phyloP scores from a whole-genome alignment of 2,113 vertebrate genomes.

The Nothoprocta pentlandii region DNA sequence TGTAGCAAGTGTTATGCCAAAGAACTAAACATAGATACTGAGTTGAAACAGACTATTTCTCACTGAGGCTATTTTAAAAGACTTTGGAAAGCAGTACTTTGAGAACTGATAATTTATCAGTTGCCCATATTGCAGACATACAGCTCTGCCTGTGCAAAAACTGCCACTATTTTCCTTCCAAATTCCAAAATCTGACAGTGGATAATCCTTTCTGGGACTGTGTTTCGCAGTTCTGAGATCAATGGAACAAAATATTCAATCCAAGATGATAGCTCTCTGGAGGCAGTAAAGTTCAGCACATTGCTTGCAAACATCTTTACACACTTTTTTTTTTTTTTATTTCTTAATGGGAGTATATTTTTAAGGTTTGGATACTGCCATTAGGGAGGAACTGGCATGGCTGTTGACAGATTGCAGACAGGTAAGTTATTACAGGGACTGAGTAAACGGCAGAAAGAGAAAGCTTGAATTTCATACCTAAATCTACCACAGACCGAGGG shows the following conservation, averaged over 20 bases:
- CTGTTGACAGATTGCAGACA: neutral
- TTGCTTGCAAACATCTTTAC: neutral
- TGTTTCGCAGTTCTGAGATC: neutral
- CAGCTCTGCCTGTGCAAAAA: neutral
- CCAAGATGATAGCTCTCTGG: neutral
- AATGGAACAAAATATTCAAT: neutral
- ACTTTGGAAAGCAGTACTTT: constrained; percentile 21
- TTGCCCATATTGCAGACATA: neutral
- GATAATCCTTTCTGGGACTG: neutral
- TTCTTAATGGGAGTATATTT: too few relatives aligned
- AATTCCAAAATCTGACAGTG: neutral
- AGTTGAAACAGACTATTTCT: constrained; percentile 20
- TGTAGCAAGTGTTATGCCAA: neutral
- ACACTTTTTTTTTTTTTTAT: neutral
- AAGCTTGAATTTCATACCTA: neutral
- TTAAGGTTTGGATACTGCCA: neutral
- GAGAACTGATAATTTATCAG: neutral
- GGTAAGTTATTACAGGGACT: too few relatives aligned
- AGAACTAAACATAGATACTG: neutral
- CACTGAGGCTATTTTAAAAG: constrained; percentile 10
- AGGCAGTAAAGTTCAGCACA: neutral
- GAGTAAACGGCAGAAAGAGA: neutral
- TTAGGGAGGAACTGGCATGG: neutral
- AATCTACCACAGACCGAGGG: neutral
- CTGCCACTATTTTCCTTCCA: neutral